Base-by-base conservation (phyloP, 2,113 vertebrate genomes). In the Centropus unirufus region DNA sequence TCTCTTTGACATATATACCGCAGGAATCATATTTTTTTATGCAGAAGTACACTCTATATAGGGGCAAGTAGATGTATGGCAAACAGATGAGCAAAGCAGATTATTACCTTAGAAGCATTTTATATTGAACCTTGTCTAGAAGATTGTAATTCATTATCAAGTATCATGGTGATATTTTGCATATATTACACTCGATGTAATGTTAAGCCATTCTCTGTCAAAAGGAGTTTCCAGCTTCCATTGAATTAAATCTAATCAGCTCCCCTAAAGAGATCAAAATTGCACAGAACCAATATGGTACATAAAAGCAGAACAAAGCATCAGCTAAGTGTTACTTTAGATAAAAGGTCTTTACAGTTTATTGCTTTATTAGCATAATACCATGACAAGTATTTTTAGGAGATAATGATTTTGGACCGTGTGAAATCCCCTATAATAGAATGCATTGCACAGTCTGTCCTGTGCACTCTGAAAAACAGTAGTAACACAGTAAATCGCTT, bases 361-460 rank as follows among this genome's bases (percentile, higher is more conserved):
- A 95, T 96, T 96, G 85, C 67, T 96, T 96, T 58, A 92, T 97
- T 97, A 96, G 93, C 72, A 92, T 93, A 89, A 89, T 88, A 96
- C 78, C 86, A 94, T 57, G 30, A 94, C 93, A 95, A 95, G 94
- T 62, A 92, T 26, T 92, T 88, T 83, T 59, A 91, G 67, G 40
- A 93, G 83, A 94, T 92, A 96, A 97, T 57, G n/a, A 94, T 92
- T 96, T 95, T 96, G 87, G 68, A 94, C 91, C 92, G 81, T 36
- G 62, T 83, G 78, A 97, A 89, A 89, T 78, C 54, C 62, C n/a
- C 58, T 95, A 46, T 64, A 95, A 94, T 97, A 96, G 97, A 96
- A 87, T 40, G 88, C 78, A 88, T 82, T 90, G 58, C 54, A 87
- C 51, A 95, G 81, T 92, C 59, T 92, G 83, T 97, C 75, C 47